Base-by-base conservation (phyloP, 2,113 vertebrate genomes). In the Heterotilapia buettikoferi region DNA sequence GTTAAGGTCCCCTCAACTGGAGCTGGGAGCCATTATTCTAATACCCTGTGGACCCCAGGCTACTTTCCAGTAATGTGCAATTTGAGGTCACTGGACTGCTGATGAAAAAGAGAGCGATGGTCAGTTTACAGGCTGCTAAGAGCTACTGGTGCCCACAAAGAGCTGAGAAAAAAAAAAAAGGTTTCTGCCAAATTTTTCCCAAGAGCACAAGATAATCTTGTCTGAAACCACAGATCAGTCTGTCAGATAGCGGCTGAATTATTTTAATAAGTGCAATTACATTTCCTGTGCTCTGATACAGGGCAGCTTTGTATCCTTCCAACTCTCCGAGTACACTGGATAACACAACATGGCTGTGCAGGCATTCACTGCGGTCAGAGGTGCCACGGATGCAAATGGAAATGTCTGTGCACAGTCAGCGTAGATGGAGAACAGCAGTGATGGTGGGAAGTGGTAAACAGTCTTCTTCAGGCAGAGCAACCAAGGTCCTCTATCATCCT, bases 261-360 rank as follows among this genome's bases (percentile, higher is more conserved):
- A 89, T 90, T 91, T 83, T 82, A 90, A 93, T 82, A 56, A 79
- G 54, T 57, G 36, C 45, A 83, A 92, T 91, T 87, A 85, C 5
- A 45, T 68, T 31, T 82, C 68, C 80, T 78, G 87, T 85, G 86
- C 85, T 82, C 45, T 40, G 59, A 88, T 88, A 66, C 85, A 12
- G 38, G 81, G 33, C 56, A 29, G 82, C 31, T 43, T 84, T 81
- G 52, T 45, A 9, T 56, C 54, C 54, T 79, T 89, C 84, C 71
- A 14, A 78, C 84, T 61, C 76, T 36, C 21, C 31, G n/a, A 85
- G 36, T 40, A 68, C 84, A 47, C 38, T 6, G 26, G 54, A 78
- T 50, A 36, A 50, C 9, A 57, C 26, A 80, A 47, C 26, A 2
- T 26, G 56, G 59, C 82, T 90, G 80, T 85, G 53, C 47, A 26